Conservation (phyloP, 2,888 invertebrate genomes). For the Leucania comma region DNA sequence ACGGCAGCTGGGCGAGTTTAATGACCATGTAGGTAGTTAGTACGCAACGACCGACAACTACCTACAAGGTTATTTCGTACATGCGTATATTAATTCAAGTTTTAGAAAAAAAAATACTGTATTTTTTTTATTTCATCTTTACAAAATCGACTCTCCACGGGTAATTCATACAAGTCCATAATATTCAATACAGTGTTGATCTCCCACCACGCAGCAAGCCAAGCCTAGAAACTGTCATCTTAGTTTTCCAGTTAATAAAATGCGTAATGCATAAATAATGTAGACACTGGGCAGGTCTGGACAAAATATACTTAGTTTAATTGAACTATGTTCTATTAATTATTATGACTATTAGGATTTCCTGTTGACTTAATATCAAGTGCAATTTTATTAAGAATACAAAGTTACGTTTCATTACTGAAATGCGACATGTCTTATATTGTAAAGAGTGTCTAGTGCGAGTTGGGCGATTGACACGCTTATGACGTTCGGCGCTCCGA, state of each 20-base stretch:
- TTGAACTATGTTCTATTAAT: conserved; percentile 49
- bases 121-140: no score
- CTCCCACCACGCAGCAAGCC: background rate
- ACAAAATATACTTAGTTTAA: conserved; percentile 51
- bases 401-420: conserved; percentile 3
- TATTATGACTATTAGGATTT: conserved; percentile 35
- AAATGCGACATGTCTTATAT: background rate
- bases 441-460: background rate
- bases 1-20: no score
- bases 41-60: no score
- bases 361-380: conserved; percentile 43
- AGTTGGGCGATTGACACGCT: no score
- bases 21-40: no score
- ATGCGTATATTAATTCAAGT: no score
- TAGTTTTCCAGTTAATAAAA: conserved; percentile 41
- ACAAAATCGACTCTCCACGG: no score
- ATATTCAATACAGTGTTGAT: background rate
- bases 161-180: background rate
- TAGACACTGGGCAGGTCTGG: conserved; percentile 23
- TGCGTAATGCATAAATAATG: conserved; percentile 45
- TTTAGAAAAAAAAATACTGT: no score
- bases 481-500: no score
- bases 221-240: conserved; percentile 16
- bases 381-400: conserved; percentile 28
- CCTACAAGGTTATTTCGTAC: no score